Evolutionary conservation across 2,113 vertebrate species (phyloP), one percentile per base, ranked within the genome.

Genomic region (Tenebrosternarchus preto): DNA sequence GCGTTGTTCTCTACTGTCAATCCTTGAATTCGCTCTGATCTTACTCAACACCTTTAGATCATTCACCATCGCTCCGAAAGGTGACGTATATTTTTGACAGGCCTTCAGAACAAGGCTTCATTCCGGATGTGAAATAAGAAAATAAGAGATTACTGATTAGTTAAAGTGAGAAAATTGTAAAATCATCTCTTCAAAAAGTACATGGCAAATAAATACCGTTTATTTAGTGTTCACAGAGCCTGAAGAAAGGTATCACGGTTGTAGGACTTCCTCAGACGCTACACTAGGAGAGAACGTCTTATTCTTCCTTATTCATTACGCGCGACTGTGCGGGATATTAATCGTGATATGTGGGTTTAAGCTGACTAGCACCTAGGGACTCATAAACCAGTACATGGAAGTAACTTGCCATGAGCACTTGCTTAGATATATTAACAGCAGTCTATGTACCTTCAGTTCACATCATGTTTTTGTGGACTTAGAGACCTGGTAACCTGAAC

Each of bases 291-390:
- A n/a, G 76, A 59, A 69, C 86, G 87, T 91, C 90, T 87, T 90
- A 83, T 85, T 88, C 81, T 87, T 86, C 88, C 90, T 90, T 87
- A 91, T 93, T 91, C 93, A 94, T 94, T 95, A 95, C 95, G 95
- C 96, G 94, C 94, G 95, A 93, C 92, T 95, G 96, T 96, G 93
- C 92, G 88, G 90, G 94, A 95, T 96, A 98, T 98, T 97, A 96
- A 98, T 97, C 94, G 95, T 97, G 93, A 95, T 94, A 92, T 94
- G 96, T 98, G 94, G 95, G 92, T 94, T 91, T 93, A 94, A 94
- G 94, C 92, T 96, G 95, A 96, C 94, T 95, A 94, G 93, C 93
- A 96, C 93, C n/a, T 90, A 93, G 95, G 96, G 94, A 95, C 93
- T 90, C 85, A 86, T 95, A 94, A 95, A 96, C 95, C 96, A 95